Evolutionary conservation across 2,888 invertebrate genomes (phyloP), one percentile per base, ranked within the genome.

Genomic region (Muschampia plurimacula): DNA sequence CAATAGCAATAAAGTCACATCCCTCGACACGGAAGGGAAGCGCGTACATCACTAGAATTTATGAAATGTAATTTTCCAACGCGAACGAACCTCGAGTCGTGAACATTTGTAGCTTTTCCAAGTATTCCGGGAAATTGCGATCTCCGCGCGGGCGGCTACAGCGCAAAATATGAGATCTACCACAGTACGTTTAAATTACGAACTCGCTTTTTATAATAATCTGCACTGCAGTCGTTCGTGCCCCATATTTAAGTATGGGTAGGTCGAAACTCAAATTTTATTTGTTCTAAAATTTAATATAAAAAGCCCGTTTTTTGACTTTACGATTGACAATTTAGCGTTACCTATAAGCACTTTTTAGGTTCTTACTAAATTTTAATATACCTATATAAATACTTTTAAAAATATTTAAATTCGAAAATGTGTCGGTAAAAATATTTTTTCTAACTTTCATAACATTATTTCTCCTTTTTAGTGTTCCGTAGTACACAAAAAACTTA

Each of bases 41-140:
- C 32, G 9, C 52, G 72, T 44, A 77, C 91, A 83, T 80, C 93
- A 85, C 92, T 92, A 89, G 82, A 86, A 87, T 88, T 89, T 91
- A 90, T 91, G 90, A 93, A 94, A 94, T 93, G 92, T 93, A 94
- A 94, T 94, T 94, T 93, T 93, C 91, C 89, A 89, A 88, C 89
- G 89, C 86, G 87, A 90, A 87, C 88, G 87, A 39, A 39, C 39
- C 62, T 62, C 62, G 62, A 89, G 86, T 89, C 88, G 83, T 84
- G 87, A 89, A 92, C 93, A 93, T 93, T 94, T 93, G 93, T 93
- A 93, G 94, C 93, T 89, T 93, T 93, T 85, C 91, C 89, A 86
- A 92, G 92, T 90, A 89, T 88, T 88, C 89, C 84, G 89, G 92
- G 89, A 92, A 94, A 93, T 93, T 92, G 93, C 93, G 93, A 92